Evolutionary conservation across 2,113 vertebrate species (phyloP).

Genomic region (Rhea americana): DNA sequence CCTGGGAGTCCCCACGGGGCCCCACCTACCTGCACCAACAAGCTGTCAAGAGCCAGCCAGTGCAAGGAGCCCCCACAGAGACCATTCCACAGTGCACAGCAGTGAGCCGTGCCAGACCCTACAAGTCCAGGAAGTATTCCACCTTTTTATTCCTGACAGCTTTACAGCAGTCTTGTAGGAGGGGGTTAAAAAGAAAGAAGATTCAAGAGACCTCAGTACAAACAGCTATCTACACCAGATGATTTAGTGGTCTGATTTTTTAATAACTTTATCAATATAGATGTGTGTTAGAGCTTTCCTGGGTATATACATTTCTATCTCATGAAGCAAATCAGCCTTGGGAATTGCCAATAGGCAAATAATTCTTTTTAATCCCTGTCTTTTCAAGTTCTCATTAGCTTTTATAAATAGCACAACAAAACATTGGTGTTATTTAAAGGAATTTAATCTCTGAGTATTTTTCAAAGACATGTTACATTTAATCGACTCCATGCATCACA

Average conservation of each 20-base stretch:
- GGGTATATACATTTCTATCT: conserved; percentile 7
- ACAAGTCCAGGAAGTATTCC: neutral
- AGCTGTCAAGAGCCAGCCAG: neutral
- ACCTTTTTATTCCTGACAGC: neutral
- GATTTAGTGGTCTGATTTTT: conserved; percentile 24
- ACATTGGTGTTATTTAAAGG: neutral
- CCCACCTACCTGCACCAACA: neutral
- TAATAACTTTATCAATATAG: conserved; percentile 36
- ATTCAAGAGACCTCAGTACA: neutral
- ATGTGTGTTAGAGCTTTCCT: conserved; percentile 24
- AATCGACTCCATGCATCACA: neutral
- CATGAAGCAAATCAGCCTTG: conserved; percentile 34
- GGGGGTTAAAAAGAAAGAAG: neutral
- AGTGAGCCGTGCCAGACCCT: neutral
- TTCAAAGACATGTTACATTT: neutral
- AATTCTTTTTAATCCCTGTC: conserved; percentile 49
- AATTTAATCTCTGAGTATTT: conserved; percentile 36
- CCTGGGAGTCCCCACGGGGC: neutral
- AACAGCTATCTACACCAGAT: neutral
- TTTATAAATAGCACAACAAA: conserved; percentile 45
- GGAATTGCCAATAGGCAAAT: conserved; percentile 45
- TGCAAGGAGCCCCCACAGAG: neutral
- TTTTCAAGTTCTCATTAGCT: conserved; percentile 43
- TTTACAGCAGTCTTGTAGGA: neutral
- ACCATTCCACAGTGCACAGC: rapidly evolving